phyloP scores from a whole-genome alignment of 2,888 invertebrate genomes.

The Epinotia nisella region DNA sequence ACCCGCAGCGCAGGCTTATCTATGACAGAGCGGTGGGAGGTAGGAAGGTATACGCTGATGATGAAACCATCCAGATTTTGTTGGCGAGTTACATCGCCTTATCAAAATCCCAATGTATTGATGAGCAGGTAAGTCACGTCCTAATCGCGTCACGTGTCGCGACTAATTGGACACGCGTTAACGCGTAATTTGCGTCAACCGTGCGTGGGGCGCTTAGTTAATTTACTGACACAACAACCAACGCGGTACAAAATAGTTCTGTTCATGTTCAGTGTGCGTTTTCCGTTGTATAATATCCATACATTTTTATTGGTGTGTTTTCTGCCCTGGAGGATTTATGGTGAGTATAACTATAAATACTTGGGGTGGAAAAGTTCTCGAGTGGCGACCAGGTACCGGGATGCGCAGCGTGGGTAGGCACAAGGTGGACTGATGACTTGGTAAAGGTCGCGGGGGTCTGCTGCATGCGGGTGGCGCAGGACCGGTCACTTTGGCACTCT shows the following conservation, averaged over 20 bases:
- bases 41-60: too few species aligned
- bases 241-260: constrained; percentile 5
- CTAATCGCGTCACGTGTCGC: constrained; percentile 72
- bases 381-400: too few species aligned
- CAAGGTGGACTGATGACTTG: too few species aligned
- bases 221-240: constrained; percentile 2
- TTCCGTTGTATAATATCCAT: neutral
- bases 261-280: neutral
- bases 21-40: too few species aligned
- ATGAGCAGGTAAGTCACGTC: constrained; percentile 55
- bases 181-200: constrained; percentile 68
- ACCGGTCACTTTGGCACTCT: too few species aligned
- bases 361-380: too few species aligned
- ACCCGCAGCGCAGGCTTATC: too few species aligned
- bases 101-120: neutral
- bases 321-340: neutral
- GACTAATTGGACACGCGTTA: constrained; percentile 75
- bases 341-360: neutral
- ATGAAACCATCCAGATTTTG: too few species aligned
- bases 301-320: neutral
- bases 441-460: too few species aligned
- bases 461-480: too few species aligned
- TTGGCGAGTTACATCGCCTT: neutral
- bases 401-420: too few species aligned
- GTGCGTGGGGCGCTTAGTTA: constrained; percentile 52